phyloP scores from a whole-genome alignment of 1,140 invertebrate species.

The Mycetomoellerius zeteki region DNA sequence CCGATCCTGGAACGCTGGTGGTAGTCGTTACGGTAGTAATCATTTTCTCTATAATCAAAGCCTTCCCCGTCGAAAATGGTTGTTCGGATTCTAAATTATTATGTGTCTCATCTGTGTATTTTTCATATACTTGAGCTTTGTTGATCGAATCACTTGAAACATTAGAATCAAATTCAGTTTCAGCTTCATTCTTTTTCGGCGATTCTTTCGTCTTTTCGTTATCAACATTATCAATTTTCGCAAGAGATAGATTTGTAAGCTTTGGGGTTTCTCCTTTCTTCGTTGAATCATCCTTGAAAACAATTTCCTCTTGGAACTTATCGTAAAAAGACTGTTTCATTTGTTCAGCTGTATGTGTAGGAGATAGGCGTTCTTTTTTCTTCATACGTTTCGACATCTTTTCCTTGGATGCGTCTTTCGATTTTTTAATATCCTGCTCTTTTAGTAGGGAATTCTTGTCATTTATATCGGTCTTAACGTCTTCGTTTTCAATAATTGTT shows the following conservation, averaged over 20 bases:
- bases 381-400: constrained; percentile 6
- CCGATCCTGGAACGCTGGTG: constrained; percentile 41
- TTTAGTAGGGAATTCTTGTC: neutral
- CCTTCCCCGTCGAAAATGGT: constrained; percentile 57
- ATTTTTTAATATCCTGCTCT: constrained; percentile 20
- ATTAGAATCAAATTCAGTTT: constrained; percentile 28
- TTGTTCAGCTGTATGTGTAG: constrained; percentile 26
- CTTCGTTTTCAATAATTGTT: neutral
- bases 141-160: neutral
- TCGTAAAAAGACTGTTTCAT: constrained; percentile 26
- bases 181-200: neutral
- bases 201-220: neutral
- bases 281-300: constrained; percentile 28
- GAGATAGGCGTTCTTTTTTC: constrained; percentile 32
- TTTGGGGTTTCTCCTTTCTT: constrained; percentile 19
- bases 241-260: neutral
- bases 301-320: constrained; percentile 58
- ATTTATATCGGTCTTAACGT: constrained; percentile 11
- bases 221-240: neutral
- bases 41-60: constrained; percentile 75
- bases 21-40: constrained; percentile 74
- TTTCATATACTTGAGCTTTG: neutral
- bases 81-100: constrained; percentile 7
- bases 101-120: neutral
- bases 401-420: constrained; percentile 1